Evolutionary conservation across 2,113 vertebrate species (phyloP), one percentile per base, ranked within the genome.

Genomic region (Beaufortia kweichowensis): DNA sequence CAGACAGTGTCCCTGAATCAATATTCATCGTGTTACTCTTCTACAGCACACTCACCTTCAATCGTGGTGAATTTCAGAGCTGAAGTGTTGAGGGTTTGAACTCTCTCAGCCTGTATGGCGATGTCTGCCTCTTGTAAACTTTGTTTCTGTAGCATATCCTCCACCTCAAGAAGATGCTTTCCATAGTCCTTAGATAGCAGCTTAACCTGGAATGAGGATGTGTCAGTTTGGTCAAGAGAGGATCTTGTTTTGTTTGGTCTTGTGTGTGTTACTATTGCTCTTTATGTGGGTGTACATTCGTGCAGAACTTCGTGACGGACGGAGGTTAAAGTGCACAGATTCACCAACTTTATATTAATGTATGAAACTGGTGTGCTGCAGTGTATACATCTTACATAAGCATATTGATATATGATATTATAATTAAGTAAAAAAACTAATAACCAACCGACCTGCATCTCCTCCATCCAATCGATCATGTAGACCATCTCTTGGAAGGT

Each of bases 401-500:
- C 6, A 50, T 50, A 4, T 50, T 50, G 48, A 50, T 50, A 50
- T 50, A n/a, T n/a, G n/a, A n/a, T 4, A 12, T 46, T 46, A 46
- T 3, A 46, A 15, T 8, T n/a, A 5, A n/a, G 19, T n/a, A n/a
- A 6, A n/a, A 50, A 50, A 19, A 7, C 17, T 50, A 7, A 35
- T 21, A 68, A 9, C n/a, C 19, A 31, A 39, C 60, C 39, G 23
- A 96, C 96, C 94, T 98, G 96, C 86, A 94, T 95, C 81, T 96
- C 96, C 84, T 98, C 97, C 97, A 98, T 98, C 97, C 97, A 98
- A 87, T 97, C 95, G 0, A 98, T 98, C 97, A 98, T 98, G 88
- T 98, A 95, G 75, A 98, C 97, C 97, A 98, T 98, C 82, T 98
- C 97, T 86, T 98, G 97, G 83, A 98, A 98, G 81, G 96, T 93